Evolutionary conservation across 2,113 vertebrate genomes (phyloP).

Genomic region (Bubo blakistoni): DNA sequence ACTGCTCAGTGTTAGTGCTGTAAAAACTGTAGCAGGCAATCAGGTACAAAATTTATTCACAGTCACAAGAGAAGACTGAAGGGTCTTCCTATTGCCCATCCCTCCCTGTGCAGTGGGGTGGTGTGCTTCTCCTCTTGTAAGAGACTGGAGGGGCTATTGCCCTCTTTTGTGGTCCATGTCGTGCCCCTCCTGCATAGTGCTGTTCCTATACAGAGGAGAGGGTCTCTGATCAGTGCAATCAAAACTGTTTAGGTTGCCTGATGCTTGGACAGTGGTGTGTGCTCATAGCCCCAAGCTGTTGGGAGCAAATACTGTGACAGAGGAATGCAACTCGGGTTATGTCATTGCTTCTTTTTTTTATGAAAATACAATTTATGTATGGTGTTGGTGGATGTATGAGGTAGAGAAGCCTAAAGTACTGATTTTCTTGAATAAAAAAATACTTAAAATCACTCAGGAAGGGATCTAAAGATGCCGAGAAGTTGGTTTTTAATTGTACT

Average conservation of each 20-base stretch:
- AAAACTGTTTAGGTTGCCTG: neutral
- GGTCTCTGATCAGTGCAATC: neutral
- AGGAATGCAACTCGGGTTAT: neutral
- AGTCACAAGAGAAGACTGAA: neutral
- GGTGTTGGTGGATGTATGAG: neutral
- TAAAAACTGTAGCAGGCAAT: neutral
- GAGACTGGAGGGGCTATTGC: neutral
- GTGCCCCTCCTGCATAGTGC: neutral
- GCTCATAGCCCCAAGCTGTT: neutral
- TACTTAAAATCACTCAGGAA: neutral
- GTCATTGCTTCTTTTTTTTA: rapidly evolving
- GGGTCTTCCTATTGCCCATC: rapidly evolving
- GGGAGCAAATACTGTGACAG: neutral
- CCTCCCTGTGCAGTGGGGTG: too few relatives aligned
- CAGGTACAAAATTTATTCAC: neutral
- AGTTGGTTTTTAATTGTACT: neutral
- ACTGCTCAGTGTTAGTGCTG: neutral
- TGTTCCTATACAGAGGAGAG: neutral
- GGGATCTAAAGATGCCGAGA: neutral
- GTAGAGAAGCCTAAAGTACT: neutral
- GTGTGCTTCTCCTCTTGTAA: neutral
- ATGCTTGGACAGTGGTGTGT: neutral
- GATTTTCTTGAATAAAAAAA: neutral
- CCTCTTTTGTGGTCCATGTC: neutral
- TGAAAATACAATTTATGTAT: neutral